Evolutionary conservation across 2,113 vertebrate species (phyloP), one percentile per base, ranked within the genome.

Genomic region (Engraulis encrasicolus): DNA sequence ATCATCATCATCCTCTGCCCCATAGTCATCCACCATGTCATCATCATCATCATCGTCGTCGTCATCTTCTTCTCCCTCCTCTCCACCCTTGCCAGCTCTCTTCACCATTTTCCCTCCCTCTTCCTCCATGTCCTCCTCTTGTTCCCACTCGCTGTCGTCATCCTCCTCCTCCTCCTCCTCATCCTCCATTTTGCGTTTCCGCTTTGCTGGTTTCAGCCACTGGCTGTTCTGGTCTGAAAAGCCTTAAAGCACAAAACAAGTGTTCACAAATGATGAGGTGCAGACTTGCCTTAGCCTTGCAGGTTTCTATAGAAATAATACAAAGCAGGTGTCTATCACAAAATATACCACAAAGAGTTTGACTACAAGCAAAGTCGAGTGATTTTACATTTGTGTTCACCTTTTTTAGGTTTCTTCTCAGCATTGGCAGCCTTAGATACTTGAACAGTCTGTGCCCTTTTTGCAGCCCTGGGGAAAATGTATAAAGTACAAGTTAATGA

Each of bases 151-250:
- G 50, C 92, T 95, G 82, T 94, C 94, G 1, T 89, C 92, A 6
- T 92, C 94, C 82, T 94, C 94, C 2, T 89, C 93, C 7, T 92
- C 95, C 36, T 85, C 88, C 78, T 91, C 93, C 5, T 88, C 82
- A 6, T 91, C 90, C 77, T 88, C 91, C 37, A 93, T 85, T 87
- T 88, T 88, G 48, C 92, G 93, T 86, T 96, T 97, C 78, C 92
- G 92, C 83, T 92, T 96, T 17, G 90, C 91, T 18, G 94, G 95
- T 92, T 91, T 93, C 88, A 96, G 86, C 94, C 95, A 96, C 78
- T 93, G 89, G 20, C 94, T 94, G 82, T 97, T 97, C 34, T 91
- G 89, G 87, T 97, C 96, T 0, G 93, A 95, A 89, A 96, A 96
- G 82, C 95, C 96, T 95, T 2, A 78, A 78, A 7, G 11, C 82